Conservation (phyloP, 2,888 invertebrate genomes). For the Conistra vaccinii region DNA sequence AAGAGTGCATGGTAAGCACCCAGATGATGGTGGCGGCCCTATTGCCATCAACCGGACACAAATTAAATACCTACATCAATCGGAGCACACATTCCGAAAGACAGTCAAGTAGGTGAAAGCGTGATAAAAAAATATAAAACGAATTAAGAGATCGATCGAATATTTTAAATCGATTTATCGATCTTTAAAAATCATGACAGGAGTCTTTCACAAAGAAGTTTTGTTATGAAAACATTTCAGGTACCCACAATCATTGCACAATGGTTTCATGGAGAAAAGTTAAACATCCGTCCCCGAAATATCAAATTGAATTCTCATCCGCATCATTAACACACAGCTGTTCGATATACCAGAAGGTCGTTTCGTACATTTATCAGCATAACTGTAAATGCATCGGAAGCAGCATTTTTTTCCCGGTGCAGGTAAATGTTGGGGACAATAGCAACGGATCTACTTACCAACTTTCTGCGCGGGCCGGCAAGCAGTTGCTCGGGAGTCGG, state of each 20-base stretch:
- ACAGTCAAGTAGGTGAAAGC: not conserved
- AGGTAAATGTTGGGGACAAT: conserved; percentile 62
- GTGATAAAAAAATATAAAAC: not conserved
- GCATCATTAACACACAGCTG: conserved; percentile 17
- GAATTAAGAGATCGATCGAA: not conserved
- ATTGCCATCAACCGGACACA: no score
- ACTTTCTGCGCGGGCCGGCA: conserved; percentile 63
- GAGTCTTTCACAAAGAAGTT: not conserved
- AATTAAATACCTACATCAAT: not conserved
- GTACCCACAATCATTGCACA: not conserved
- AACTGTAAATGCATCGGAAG: conserved; percentile 51
- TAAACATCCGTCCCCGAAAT: conserved; percentile 17
- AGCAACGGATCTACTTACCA: conserved; percentile 52
- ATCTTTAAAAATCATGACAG: not conserved
- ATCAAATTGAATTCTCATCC: conserved; percentile 16
- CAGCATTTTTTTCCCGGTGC: conserved; percentile 26
- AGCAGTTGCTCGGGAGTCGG: conserved; percentile 70
- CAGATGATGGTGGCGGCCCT: no score
- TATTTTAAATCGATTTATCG: not conserved
- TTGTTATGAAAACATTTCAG: conserved; percentile 7
- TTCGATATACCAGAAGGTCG: conserved; percentile 32
- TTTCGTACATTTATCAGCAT: conserved; percentile 18
- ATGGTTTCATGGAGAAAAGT: not conserved
- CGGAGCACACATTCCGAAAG: not conserved
- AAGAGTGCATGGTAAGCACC: no score